A percentile compares a stretch with the other conserved stretches of the same genome.
Evolutionary conservation across 2,888 invertebrate genomes (phyloP).

Genomic region (Meganola albula): DNA sequence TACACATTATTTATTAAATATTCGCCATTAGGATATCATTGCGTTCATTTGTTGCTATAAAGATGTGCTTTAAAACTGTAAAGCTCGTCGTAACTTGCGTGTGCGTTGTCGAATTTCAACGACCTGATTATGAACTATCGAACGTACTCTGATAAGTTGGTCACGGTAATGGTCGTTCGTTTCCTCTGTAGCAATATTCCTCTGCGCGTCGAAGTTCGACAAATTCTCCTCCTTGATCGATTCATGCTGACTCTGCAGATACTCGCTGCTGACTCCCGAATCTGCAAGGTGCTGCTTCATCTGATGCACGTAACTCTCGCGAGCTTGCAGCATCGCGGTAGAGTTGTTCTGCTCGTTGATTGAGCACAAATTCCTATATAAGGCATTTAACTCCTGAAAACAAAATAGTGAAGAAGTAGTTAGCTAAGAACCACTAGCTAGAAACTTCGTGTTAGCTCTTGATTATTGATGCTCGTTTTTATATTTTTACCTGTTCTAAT

Average conservation of each 20-base stretch:
- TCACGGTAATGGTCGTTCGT: slow-evolving; percentile 12
- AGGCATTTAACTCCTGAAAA: slow-evolving; percentile 11
- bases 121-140: too few species aligned
- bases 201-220: slow-evolving; percentile 10
- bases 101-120: too few species aligned
- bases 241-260: slow-evolving; percentile 19
- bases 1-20: too few species aligned
- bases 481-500: too few species aligned
- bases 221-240: slow-evolving; percentile 13
- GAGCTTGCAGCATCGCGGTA: slow-evolving; percentile 11
- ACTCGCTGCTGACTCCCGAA: slow-evolving; percentile 6
- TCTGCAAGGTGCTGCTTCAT: slow-evolving; percentile 8
- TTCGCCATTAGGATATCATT: too few species aligned
- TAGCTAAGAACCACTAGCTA: neutral
- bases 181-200: slow-evolving; percentile 10
- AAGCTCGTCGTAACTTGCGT: too few species aligned
- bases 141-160: slow-evolving; percentile 17
- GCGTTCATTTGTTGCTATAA: too few species aligned
- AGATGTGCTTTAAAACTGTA: too few species aligned
- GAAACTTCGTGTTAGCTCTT: neutral
- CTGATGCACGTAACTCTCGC: slow-evolving; percentile 7
- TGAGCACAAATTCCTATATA: slow-evolving; percentile 3
- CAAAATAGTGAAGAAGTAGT: neutral
- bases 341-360: slow-evolving; percentile 14
- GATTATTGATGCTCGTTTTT: too few species aligned